Evolutionary conservation across 2,888 invertebrate species (phyloP).

Genomic region (Beris chalybata): DNA sequence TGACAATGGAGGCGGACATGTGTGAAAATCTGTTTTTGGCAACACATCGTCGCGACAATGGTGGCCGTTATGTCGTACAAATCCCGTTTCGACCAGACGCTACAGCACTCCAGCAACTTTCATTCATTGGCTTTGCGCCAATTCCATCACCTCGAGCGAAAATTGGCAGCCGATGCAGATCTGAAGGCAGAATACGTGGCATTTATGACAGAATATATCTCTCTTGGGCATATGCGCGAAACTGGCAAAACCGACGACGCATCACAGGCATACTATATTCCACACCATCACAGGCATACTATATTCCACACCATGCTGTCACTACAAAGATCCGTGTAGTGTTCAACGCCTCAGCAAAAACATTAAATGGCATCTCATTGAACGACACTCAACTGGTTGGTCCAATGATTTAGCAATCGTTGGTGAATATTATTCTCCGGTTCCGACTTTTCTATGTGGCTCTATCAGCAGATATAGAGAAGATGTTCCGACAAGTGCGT

Average conservation of each 20-base stretch:
- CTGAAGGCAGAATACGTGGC: constrained; percentile 1
- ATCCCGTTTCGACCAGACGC: no score
- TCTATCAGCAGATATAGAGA: no score
- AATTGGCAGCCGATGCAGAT: constrained; percentile 9
- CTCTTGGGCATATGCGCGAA: constrained; percentile 31
- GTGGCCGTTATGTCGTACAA: constrained; percentile 24
- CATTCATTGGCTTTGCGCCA: not conserved
- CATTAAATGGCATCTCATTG: constrained; percentile 32
- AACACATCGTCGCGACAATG: constrained; percentile 26
- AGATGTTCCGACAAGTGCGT: no score
- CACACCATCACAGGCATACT: no score
- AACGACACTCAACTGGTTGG: no score
- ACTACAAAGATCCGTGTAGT: constrained; percentile 29
- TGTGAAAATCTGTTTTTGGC: constrained; percentile 34
- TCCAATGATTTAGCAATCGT: no score
- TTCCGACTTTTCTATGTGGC: no score
- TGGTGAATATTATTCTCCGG: no score
- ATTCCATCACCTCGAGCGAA: constrained; percentile 5
- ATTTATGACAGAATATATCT: constrained; percentile 30
- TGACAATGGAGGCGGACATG: constrained; percentile 32
- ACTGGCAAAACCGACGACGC: not conserved
- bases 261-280: not conserved
- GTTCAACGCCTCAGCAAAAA: constrained; percentile 30
- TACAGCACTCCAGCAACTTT: not conserved
- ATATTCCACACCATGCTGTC: no score